phyloP scores from a whole-genome alignment of 2,797 vertebrate genomes.

The Distichodus sexfasciatus region DNA sequence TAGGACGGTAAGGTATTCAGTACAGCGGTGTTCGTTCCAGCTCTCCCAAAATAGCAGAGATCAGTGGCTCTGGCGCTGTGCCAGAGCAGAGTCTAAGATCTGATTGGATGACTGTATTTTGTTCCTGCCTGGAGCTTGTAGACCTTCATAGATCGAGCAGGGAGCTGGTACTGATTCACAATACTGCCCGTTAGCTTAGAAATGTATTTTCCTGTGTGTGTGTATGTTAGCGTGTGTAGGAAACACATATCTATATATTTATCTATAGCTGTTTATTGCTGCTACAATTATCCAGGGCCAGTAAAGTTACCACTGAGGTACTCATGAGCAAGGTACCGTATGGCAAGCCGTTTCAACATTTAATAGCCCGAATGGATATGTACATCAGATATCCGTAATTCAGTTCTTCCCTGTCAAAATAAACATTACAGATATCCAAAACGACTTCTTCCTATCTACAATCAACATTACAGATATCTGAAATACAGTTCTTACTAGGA shows the following conservation, averaged over 20 bases:
- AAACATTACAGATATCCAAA: too few relatives aligned
- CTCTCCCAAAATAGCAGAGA: slow-evolving; percentile 22
- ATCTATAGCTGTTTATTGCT: neutral
- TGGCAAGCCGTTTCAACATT: too few relatives aligned
- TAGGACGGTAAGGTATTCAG: slow-evolving; percentile 6
- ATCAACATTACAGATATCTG: too few relatives aligned
- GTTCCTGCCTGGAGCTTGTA: slow-evolving; percentile 15
- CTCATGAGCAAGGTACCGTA: too few relatives aligned
- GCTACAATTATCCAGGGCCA: too few relatives aligned
- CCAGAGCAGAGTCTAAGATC: neutral
- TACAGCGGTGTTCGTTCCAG: slow-evolving; percentile 3
- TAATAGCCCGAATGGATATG: too few relatives aligned
- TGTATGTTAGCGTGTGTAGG: neutral
- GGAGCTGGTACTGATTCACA: neutral
- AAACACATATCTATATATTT: neutral
- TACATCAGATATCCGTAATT: too few relatives aligned
- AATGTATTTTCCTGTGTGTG: neutral
- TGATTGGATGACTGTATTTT: neutral
- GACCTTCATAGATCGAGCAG: neutral
- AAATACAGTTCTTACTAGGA: too few relatives aligned
- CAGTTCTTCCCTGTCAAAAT: too few relatives aligned
- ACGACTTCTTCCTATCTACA: too few relatives aligned
- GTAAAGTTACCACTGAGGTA: too few relatives aligned
- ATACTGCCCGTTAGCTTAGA: neutral
- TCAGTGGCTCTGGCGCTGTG: neutral